Percentiles rank a stretch among this genome's conserved stretches.
Evolutionary conservation across 1,140 invertebrate genomes (phyloP).

Genomic region (Ectropis grisescens): DNA sequence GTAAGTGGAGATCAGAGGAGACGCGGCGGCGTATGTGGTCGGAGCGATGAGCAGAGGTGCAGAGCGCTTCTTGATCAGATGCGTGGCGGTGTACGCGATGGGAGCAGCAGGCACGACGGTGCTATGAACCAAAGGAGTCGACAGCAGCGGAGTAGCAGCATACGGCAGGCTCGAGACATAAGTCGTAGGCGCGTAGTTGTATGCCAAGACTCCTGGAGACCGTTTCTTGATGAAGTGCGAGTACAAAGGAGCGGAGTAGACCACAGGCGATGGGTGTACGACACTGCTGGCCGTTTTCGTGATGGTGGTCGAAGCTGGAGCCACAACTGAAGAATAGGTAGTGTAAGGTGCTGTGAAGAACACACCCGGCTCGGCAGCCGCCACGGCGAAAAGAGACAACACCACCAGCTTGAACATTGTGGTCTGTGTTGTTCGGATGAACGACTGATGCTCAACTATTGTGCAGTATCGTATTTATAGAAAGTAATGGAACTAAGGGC

Average conservation of each 20-base stretch:
- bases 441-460: slow-evolving; percentile 47
- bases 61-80: slow-evolving; percentile 27
- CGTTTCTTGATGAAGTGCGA: slow-evolving; percentile 49
- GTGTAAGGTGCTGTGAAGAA: no score
- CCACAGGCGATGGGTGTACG: slow-evolving; percentile 42
- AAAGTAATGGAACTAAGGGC: slow-evolving; percentile 47
- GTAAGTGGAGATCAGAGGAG: slow-evolving; percentile 27
- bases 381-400: slow-evolving; percentile 70
- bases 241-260: slow-evolving; percentile 28
- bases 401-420: slow-evolving; percentile 73
- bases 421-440: slow-evolving; percentile 52
- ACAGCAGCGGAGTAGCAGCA: background rate
- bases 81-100: slow-evolving; percentile 19
- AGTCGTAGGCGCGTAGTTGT: slow-evolving; percentile 11
- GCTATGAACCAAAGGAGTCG: slow-evolving; percentile 21
- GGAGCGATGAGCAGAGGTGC: slow-evolving; percentile 14
- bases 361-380: slow-evolving; percentile 54
- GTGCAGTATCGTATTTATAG: slow-evolving; percentile 49
- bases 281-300: slow-evolving; percentile 49
- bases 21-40: slow-evolving; percentile 13
- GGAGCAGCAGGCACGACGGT: slow-evolving; percentile 27
- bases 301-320: slow-evolving; percentile 42
- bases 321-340: slow-evolving; percentile 42
- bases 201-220: slow-evolving; percentile 17
- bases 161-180: slow-evolving; percentile 10